A percentile compares a stretch with the other conserved stretches of the same genome.
Evolutionary conservation across 2,888 invertebrate genomes (phyloP).

Genomic region (Melanotus villosus): DNA sequence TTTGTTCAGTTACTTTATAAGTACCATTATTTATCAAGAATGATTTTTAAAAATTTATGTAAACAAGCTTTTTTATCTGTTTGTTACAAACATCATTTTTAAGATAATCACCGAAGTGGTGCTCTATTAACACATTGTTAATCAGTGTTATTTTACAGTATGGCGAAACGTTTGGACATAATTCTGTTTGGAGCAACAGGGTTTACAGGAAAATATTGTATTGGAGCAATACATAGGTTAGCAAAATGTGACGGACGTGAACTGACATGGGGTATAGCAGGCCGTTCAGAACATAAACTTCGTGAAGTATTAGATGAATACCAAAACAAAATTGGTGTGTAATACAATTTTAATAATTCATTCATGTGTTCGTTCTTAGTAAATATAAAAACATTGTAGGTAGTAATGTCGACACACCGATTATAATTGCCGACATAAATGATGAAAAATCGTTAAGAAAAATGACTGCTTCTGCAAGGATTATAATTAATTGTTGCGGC

Average conservation of each 20-base stretch:
- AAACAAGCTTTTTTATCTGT: too few species aligned
- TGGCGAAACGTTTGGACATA: conserved; percentile 73
- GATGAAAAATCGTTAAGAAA: conserved; percentile 80
- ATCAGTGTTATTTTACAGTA: too few species aligned
- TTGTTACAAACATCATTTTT: too few species aligned
- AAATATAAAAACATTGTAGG: too few species aligned
- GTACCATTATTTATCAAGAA: too few species aligned
- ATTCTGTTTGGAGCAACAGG: conserved; percentile 95
- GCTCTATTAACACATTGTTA: too few species aligned
- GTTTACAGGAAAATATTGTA: conserved; percentile 91
- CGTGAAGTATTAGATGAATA: conserved; percentile 60
- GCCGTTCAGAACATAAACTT: conserved; percentile 74
- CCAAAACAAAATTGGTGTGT: conserved; percentile 67
- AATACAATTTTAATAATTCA: not conserved
- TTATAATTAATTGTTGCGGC: conserved; percentile 94
- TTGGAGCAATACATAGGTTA: conserved; percentile 74
- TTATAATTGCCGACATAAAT: conserved; percentile 84
- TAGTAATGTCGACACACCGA: conserved; percentile 74
- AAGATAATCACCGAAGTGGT: too few species aligned
- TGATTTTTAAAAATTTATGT: too few species aligned
- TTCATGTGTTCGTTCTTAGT: too few species aligned
- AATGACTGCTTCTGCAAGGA: conserved; percentile 86
- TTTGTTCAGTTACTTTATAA: too few species aligned
- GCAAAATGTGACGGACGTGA: conserved; percentile 67
- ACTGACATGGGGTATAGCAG: conserved; percentile 92